Evolutionary conservation across 1,140 invertebrate genomes (phyloP).

Genomic region (Dreissena rostriformis): DNA sequence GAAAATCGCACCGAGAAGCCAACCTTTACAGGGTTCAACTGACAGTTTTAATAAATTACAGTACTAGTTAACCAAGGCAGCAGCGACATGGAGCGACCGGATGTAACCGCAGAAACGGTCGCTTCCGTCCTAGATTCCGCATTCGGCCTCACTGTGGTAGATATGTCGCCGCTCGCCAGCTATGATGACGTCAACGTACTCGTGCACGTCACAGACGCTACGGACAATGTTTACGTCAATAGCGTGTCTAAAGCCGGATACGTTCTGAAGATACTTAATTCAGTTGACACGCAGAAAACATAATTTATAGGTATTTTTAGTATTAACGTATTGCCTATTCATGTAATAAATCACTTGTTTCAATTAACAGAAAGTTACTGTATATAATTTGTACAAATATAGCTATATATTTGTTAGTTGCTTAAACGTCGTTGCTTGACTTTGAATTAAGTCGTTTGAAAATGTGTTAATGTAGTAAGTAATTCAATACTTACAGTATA

Average conservation of each 20-base stretch:
- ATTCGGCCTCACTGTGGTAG: constrained; percentile 18
- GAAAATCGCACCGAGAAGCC: no score
- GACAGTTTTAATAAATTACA: no score
- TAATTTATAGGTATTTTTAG: constrained; percentile 35
- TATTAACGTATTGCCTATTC: background rate
- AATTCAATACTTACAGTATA: background rate
- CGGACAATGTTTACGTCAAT: constrained; percentile 1
- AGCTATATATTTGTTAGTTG: background rate
- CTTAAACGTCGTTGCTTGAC: no score
- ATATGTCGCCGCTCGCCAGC: background rate
- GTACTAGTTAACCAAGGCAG: background rate
- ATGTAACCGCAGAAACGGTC: background rate
- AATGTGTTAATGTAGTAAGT: background rate
- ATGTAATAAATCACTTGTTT: background rate
- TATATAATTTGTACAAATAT: background rate
- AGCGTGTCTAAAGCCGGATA: constrained; percentile 33
- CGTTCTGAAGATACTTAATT: constrained; percentile 49
- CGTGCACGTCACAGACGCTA: constrained; percentile 5
- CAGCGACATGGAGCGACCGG: constrained; percentile 20
- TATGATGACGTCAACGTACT: constrained; percentile 53
- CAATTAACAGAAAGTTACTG: background rate
- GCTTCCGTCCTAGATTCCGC: background rate
- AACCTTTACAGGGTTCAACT: no score
- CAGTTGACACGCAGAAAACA: constrained; percentile 38
- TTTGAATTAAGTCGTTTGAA: no score